Percentiles rank a stretch among this genome's conserved stretches.
These are phyloP conservation scores for Ammodytes dubius DNA, from an alignment of 2,113 vertebrate species.

Conservation along the genomic window DNA sequence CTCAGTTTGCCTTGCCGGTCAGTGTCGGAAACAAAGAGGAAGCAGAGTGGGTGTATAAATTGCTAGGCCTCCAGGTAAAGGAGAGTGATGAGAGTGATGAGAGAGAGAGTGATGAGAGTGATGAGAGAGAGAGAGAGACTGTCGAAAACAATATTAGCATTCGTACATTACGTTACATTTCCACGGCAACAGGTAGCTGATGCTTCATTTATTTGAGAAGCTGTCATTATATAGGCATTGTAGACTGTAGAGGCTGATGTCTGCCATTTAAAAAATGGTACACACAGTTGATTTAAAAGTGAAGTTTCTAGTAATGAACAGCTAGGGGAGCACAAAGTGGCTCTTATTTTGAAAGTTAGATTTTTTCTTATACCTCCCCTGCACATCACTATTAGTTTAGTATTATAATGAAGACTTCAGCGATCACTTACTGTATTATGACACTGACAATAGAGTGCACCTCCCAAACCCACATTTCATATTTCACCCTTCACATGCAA, in stretches of 20 bases:
- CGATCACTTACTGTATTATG: slow-evolving; percentile 7
- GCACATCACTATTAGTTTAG: background rate
- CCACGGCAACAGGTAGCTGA: background rate
- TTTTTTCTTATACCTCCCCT: background rate
- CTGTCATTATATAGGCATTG: background rate
- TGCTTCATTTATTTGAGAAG: background rate
- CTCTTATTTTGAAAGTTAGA: background rate
- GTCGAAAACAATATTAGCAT: slow-evolving; percentile 20
- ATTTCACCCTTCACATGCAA: background rate
- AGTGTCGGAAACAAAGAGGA: slow-evolving; percentile 38
- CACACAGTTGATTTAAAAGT: background rate
- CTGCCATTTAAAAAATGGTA: background rate
- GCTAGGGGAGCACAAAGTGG: background rate
- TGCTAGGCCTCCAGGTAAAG: slow-evolving; percentile 44
- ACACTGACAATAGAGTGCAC: background rate
- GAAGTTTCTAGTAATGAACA: background rate
- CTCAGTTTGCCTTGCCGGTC: slow-evolving; percentile 1
- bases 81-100: background rate
- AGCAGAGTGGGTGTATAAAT: slow-evolving; percentile 34
- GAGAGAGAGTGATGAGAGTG: background rate
- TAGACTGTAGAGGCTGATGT: background rate
- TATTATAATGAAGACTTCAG: slow-evolving; percentile 6
- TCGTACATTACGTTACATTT: slow-evolving; percentile 2
- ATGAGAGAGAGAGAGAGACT: background rate
- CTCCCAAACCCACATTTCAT: background rate